A percentile compares a stretch with the other conserved stretches of the same genome.
phyloP scores from a whole-genome alignment of 2,888 invertebrate genomes.

The Palloptera scutellata region DNA sequence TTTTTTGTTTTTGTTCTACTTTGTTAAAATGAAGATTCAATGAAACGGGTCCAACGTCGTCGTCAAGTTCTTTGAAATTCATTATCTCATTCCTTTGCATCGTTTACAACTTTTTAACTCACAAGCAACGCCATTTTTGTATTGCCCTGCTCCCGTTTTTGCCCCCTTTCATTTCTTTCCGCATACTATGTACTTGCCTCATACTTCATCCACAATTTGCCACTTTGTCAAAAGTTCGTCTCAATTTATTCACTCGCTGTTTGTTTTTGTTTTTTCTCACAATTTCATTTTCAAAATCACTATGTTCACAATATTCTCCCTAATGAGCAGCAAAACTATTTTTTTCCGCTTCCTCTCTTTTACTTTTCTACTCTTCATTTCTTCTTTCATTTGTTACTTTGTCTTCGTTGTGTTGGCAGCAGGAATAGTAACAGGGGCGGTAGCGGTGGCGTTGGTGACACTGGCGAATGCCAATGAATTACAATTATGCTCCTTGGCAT shows the following conservation, averaged over 20 bases:
- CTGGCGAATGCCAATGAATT: conserved; percentile 39
- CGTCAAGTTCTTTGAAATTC: too few relatives aligned
- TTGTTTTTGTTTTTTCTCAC: too few relatives aligned
- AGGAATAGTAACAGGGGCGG: conserved; percentile 14
- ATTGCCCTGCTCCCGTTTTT: not conserved
- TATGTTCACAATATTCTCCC: conserved; percentile 29
- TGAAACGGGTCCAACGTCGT: too few relatives aligned
- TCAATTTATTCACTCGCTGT: not conserved
- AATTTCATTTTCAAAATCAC: too few relatives aligned
- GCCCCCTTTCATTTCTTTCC: not conserved
- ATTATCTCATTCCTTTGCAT: too few relatives aligned
- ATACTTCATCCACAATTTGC: conserved; percentile 27
- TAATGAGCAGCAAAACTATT: conserved; percentile 46
- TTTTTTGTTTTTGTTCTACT: too few relatives aligned
- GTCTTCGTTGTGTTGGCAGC: conserved; percentile 25
- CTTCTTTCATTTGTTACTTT: not conserved
- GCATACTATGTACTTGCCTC: conserved; percentile 7
- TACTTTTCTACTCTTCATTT: conserved; percentile 18
- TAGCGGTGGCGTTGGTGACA: not conserved
- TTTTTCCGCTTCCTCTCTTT: conserved; percentile 23
- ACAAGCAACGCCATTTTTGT: not conserved
- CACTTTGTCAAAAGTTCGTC: conserved; percentile 32
- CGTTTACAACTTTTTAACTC: too few relatives aligned
- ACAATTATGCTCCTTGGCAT: conserved; percentile 39
- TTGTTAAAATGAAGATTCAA: too few relatives aligned